phyloP scores from a whole-genome alignment of 1,140 invertebrate species.

The Drosophila jambulina region DNA sequence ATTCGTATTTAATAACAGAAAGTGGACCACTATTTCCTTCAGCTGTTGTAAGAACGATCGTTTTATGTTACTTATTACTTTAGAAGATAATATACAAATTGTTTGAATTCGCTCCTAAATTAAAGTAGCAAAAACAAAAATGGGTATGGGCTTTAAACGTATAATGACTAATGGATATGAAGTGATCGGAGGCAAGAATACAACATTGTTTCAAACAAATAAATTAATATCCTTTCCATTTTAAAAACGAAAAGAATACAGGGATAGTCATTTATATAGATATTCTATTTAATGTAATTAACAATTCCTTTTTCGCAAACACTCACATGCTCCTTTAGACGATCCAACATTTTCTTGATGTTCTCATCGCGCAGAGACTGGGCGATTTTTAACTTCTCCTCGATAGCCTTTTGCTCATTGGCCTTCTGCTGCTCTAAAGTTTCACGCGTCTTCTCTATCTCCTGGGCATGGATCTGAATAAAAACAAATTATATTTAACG shows the following conservation, averaged over 20 bases:
- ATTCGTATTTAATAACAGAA: too few species aligned
- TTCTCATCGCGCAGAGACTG: slow-evolving; percentile 94
- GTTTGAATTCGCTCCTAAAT: background rate
- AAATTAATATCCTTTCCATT: background rate
- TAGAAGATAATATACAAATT: too few species aligned
- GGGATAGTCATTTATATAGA: background rate
- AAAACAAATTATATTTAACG: too few species aligned
- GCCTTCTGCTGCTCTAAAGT: slow-evolving; percentile 92
- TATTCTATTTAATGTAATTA: slow-evolving; percentile 18
- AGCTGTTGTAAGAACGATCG: too few species aligned
- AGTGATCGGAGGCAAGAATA: too few species aligned
- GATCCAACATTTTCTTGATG: slow-evolving; percentile 94
- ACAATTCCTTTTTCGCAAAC: slow-evolving; percentile 5
- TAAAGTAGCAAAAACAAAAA: background rate
- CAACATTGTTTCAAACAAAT: background rate
- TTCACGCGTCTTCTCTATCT: slow-evolving; percentile 93
- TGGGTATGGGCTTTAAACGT: background rate
- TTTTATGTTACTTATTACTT: background rate
- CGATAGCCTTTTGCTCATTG: slow-evolving; percentile 92
- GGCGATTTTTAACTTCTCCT: slow-evolving; percentile 93
- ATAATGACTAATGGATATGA: slow-evolving; percentile 3
- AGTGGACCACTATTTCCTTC: too few species aligned
- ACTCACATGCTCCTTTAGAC: slow-evolving; percentile 94
- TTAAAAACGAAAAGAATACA: background rate
- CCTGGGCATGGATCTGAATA: slow-evolving; percentile 89